These are phyloP conservation scores for Drosophila fuyamai DNA, from an alignment of 1,140 invertebrate genomes.

Conservation along the genomic window DNA sequence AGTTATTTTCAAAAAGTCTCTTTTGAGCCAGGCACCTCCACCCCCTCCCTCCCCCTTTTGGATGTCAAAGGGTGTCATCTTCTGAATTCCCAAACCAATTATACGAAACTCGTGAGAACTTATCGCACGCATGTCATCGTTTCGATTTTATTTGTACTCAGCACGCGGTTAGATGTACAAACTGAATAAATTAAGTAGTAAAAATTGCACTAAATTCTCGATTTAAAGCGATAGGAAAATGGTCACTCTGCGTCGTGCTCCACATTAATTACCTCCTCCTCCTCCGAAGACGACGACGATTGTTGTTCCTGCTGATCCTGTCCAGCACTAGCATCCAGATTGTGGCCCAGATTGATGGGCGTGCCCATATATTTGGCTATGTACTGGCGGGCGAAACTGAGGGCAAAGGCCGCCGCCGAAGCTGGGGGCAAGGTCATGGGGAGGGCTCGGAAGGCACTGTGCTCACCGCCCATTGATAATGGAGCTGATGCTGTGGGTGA, in stretches of 20 bases:
- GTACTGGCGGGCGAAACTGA: conserved; percentile 85
- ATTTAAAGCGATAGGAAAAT: conserved; percentile 68
- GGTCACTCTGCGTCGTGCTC: conserved; percentile 87
- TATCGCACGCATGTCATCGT: conserved; percentile 44
- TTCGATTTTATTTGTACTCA: conserved; percentile 77
- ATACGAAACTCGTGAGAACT: conserved; percentile 79
- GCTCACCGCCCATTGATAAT: conserved; percentile 92
- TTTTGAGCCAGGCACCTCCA: conserved; percentile 11
- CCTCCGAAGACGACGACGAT: neutral
- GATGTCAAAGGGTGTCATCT: conserved; percentile 63
- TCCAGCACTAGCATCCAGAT: neutral
- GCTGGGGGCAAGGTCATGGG: conserved; percentile 73
- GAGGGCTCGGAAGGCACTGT: conserved; percentile 91
- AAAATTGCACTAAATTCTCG: conserved; percentile 77
- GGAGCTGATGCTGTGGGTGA: conserved; percentile 85
- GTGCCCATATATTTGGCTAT: conserved; percentile 74
- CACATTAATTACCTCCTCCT: conserved; percentile 91
- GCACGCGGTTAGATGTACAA: conserved; percentile 53
- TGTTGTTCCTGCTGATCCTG: conserved; percentile 1
- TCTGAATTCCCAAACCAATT: conserved; percentile 73
- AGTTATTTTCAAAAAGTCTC: conserved; percentile 76
- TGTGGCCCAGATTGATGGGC: conserved; percentile 8
- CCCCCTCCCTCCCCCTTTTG: neutral
- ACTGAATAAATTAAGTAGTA: conserved; percentile 72
- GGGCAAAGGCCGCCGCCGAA: conserved; percentile 84